phyloP scores from a whole-genome alignment of 2,888 invertebrate species.

The Caenorhabditis sp. region DNA sequence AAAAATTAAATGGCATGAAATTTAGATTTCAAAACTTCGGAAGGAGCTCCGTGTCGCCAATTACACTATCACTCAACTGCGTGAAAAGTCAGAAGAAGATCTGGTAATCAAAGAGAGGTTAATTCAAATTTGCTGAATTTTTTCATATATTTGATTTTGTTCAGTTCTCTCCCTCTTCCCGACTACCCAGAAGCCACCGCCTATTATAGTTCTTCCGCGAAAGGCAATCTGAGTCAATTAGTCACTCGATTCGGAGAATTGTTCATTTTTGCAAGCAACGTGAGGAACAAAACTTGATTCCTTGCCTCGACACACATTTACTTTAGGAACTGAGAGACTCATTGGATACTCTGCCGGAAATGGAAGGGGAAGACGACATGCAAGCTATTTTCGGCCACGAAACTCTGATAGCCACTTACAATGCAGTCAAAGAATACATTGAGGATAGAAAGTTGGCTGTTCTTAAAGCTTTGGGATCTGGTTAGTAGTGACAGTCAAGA shows the following conservation, averaged over 20 bases:
- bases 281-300: background rate
- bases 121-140: too few relatives aligned
- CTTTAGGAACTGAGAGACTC: slow-evolving; percentile 79
- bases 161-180: slow-evolving; percentile 59
- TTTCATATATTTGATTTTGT: too few relatives aligned
- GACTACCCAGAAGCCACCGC: slow-evolving; percentile 70
- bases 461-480: slow-evolving; percentile 49
- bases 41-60: slow-evolving; percentile 55
- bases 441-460: slow-evolving; percentile 40
- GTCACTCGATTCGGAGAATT: slow-evolving; percentile 55
- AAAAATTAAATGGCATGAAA: background rate
- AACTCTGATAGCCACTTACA: slow-evolving; percentile 41
- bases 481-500: background rate
- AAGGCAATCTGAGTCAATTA: slow-evolving; percentile 57
- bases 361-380: slow-evolving; percentile 89
- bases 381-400: slow-evolving; percentile 84
- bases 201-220: slow-evolving; percentile 66
- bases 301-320: background rate
- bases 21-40: slow-evolving; percentile 55
- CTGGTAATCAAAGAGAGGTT: slow-evolving; percentile 46
- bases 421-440: slow-evolving; percentile 36
- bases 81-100: slow-evolving; percentile 54
- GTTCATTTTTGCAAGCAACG: slow-evolving; percentile 58
- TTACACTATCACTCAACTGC: slow-evolving; percentile 51
- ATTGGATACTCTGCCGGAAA: slow-evolving; percentile 87